Evolutionary conservation across 2,113 vertebrate genomes (phyloP).

Genomic region (Benitochromis conjunctus): DNA sequence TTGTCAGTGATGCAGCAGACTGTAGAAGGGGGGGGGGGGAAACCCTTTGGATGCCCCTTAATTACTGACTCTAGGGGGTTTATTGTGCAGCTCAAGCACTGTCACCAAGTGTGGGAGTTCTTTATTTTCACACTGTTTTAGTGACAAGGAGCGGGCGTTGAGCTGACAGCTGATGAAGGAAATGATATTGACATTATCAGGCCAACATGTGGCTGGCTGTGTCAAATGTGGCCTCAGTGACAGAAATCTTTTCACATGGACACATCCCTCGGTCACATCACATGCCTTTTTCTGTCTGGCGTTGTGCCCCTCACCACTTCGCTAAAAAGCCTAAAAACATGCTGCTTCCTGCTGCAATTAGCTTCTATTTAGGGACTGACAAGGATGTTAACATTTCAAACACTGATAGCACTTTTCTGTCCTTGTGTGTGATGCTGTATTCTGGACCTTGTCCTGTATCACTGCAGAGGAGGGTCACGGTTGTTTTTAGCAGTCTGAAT

Average conservation of each 20-base stretch:
- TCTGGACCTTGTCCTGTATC: not conserved
- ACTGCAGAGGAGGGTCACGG: not conserved
- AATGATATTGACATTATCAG: conserved; percentile 43
- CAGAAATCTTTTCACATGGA: not conserved
- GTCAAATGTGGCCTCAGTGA: conserved; percentile 15
- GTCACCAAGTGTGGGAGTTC: conserved; percentile 27
- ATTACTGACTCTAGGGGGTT: conserved; percentile 5
- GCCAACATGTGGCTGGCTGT: conserved; percentile 25
- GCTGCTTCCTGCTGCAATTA: conserved; percentile 57
- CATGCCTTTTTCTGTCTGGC: not conserved
- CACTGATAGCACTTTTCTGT: conserved; percentile 7
- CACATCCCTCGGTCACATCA: not conserved
- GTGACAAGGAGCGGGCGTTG: not conserved
- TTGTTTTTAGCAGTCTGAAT: not conserved
- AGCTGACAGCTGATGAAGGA: conserved; percentile 28
- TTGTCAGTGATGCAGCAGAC: not conserved
- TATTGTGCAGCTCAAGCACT: not conserved
- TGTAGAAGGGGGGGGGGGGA: not conserved
- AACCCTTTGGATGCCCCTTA: not conserved
- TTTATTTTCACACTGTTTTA: conserved; percentile 20
- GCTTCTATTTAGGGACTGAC: conserved; percentile 33
- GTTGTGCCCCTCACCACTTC: conserved; percentile 29
- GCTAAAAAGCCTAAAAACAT: conserved; percentile 50
- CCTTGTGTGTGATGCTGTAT: not conserved
- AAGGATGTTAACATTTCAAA: conserved; percentile 45